Conservation (phyloP, 2,888 invertebrate species). For the Thymelicus lineola region DNA sequence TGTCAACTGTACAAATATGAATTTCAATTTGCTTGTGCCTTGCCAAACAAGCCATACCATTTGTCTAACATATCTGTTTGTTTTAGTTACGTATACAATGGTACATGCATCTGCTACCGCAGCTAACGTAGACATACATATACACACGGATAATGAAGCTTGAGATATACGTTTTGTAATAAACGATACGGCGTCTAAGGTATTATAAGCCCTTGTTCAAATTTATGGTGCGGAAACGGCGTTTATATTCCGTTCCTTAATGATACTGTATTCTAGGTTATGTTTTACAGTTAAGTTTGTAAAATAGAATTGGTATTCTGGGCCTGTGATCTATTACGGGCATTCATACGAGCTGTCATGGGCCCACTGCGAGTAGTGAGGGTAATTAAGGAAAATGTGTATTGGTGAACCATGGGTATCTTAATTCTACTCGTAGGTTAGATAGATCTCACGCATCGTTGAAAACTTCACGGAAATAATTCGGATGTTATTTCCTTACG, state of each 20-base stretch:
- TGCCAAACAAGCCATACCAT: constrained; percentile 23
- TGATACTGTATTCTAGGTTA: constrained; percentile 8
- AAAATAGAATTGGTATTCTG: too few species aligned
- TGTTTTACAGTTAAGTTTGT: neutral
- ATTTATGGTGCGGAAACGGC: constrained; percentile 24
- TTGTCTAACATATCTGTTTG: constrained; percentile 23
- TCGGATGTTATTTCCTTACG: too few species aligned
- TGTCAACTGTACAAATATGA: constrained; percentile 18
- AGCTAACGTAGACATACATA: too few species aligned
- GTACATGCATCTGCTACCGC: constrained; percentile 30
- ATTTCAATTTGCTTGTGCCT: constrained; percentile 13
- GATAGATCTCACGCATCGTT: too few species aligned
- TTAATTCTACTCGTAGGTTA: too few species aligned
- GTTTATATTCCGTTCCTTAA: constrained; percentile 29
- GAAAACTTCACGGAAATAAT: too few species aligned
- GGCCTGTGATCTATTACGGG: too few species aligned
- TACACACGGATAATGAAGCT: constrained; percentile 33
- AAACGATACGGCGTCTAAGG: constrained; percentile 33
- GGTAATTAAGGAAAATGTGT: too few species aligned
- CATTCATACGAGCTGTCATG: too few species aligned
- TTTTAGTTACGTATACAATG: constrained; percentile 15
- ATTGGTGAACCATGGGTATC: too few species aligned
- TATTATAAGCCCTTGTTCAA: constrained; percentile 33
- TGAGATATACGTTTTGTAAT: constrained; percentile 35
- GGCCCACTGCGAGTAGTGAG: too few species aligned